phyloP scores from a whole-genome alignment of 2,113 vertebrate genomes.

The Grantiella picta region DNA sequence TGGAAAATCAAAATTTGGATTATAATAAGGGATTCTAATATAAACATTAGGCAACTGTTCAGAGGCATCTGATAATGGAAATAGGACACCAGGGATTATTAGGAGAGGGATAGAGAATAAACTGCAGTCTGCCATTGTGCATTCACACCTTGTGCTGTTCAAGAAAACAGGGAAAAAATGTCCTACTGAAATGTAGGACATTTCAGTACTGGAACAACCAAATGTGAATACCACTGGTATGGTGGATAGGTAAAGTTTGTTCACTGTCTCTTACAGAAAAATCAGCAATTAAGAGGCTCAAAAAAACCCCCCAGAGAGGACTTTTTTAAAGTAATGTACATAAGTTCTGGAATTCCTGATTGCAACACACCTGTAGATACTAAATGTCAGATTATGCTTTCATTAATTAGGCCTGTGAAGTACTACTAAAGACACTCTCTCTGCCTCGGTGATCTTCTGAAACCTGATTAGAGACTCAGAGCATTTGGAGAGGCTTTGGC shows the following conservation, averaged over 20 bases:
- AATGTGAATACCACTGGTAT: not conserved
- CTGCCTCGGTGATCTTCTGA: not conserved
- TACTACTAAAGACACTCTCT: not conserved
- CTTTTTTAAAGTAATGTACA: not conserved
- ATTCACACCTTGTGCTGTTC: not conserved
- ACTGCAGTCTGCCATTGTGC: not conserved
- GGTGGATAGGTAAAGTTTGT: not conserved
- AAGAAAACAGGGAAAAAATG: not conserved
- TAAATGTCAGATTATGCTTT: not conserved
- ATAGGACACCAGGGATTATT: not conserved
- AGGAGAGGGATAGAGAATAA: not conserved
- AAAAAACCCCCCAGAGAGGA: not conserved
- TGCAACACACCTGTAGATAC: not conserved
- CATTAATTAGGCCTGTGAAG: not conserved
- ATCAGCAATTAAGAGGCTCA: not conserved
- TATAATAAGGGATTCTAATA: not conserved
- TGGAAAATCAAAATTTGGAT: not conserved
- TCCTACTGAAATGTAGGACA: not conserved
- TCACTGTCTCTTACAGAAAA: not conserved
- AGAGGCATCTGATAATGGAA: not conserved
- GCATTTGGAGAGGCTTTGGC: not conserved
- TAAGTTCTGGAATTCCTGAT: not conserved
- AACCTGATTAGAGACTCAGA: not conserved
- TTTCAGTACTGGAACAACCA: rapidly evolving
- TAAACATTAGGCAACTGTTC: not conserved